Evolutionary conservation across 2,888 invertebrate species (phyloP).

Genomic region (Drepana falcataria): DNA sequence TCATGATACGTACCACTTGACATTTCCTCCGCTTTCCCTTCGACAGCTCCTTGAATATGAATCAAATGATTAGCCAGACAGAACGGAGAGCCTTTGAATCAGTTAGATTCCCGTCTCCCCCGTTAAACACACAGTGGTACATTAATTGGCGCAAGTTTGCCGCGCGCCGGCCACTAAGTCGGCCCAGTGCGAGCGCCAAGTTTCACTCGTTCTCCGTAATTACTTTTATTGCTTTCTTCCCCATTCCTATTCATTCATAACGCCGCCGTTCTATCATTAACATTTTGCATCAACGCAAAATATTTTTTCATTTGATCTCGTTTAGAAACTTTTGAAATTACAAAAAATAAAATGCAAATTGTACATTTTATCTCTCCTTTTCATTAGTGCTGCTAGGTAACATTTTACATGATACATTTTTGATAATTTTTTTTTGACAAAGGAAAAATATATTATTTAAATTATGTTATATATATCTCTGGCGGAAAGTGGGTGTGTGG

Average conservation of each 20-base stretch:
- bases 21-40: too few species aligned
- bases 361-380: neutral
- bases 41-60: neutral
- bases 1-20: too few species aligned
- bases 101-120: conserved; percentile 17
- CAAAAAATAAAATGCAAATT: neutral
- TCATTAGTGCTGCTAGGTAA: neutral
- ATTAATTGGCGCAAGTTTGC: conserved; percentile 58
- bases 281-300: conserved; percentile 15
- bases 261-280: conserved; percentile 36
- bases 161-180: conserved; percentile 52
- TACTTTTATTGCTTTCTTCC: conserved; percentile 59
- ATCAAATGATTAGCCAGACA: neutral
- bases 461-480: too few species aligned
- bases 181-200: conserved; percentile 53
- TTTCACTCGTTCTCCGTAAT: conserved; percentile 56
- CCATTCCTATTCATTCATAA: conserved; percentile 39
- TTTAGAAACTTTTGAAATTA: neutral
- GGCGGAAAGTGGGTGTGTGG: too few species aligned
- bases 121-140: conserved; percentile 29
- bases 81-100: conserved; percentile 2
- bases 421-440: too few species aligned
- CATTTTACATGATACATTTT: too few species aligned
- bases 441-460: too few species aligned
- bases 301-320: neutral